Evolutionary conservation across 2,113 vertebrate genomes (phyloP).

Genomic region (Eolophus roseicapilla): DNA sequence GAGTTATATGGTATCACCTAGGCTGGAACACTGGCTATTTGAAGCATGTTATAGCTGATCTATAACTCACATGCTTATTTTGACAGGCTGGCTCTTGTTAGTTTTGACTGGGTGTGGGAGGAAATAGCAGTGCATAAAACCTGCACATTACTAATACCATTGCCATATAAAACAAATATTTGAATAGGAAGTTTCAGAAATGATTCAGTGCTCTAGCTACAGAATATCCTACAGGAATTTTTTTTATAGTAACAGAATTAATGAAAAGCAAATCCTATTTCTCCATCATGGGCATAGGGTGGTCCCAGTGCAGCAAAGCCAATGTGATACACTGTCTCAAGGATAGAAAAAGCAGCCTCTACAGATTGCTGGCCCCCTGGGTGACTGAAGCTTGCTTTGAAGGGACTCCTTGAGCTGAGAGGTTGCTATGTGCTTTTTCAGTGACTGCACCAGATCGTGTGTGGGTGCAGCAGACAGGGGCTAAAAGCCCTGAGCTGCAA

Average conservation of each 20-base stretch:
- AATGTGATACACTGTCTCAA: neutral
- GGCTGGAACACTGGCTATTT: conserved; percentile 48
- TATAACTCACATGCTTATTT: conserved; percentile 63
- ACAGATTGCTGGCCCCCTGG: conserved; percentile 5
- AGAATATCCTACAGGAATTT: conserved; percentile 75
- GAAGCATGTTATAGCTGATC: conserved; percentile 63
- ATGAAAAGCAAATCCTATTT: conserved; percentile 66
- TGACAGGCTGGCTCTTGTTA: conserved; percentile 70
- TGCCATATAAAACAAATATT: conserved; percentile 79
- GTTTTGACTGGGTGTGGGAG: conserved; percentile 74
- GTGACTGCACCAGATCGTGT: conserved; percentile 30
- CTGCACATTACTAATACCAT: conserved; percentile 77
- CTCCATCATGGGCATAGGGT: conserved; percentile 22
- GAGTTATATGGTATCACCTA: conserved; percentile 22
- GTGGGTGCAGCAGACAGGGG: conserved; percentile 53
- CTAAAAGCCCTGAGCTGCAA: conserved; percentile 42
- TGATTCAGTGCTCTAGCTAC: conserved; percentile 75
- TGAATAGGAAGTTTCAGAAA: conserved; percentile 73
- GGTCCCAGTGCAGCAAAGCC: conserved; percentile 32
- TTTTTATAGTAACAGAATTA: conserved; percentile 63
- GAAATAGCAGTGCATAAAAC: conserved; percentile 72
- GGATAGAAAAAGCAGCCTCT: conserved; percentile 9
- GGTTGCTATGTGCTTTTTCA: conserved; percentile 40
- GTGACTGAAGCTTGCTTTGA: conserved; percentile 33
- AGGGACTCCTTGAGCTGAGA: conserved; percentile 38